These are phyloP conservation scores for Acipenser ruthenus DNA, from an alignment of 2,797 vertebrate species.

Conservation along the genomic window DNA sequence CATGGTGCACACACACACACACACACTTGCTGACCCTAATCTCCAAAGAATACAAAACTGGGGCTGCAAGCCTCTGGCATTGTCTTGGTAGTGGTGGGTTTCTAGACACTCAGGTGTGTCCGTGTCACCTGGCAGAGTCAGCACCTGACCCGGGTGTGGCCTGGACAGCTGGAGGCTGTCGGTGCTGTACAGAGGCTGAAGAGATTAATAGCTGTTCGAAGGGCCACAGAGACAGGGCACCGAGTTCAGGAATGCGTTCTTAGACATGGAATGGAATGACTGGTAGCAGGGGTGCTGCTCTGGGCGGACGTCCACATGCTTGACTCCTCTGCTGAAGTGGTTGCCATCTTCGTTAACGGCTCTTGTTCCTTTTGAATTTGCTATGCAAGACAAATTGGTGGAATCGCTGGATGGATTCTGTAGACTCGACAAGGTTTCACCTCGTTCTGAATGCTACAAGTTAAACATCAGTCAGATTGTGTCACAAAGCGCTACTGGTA, in stretches of 20 bases:
- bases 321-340: conserved; percentile 45
- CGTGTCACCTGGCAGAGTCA: conserved; percentile 40
- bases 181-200: conserved; percentile 64
- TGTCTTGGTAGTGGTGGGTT: conserved; percentile 15
- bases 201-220: conserved; percentile 83
- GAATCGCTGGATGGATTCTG: no score
- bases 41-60: conserved; percentile 40
- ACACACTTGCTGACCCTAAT: conserved; percentile 62
- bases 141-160: conserved; percentile 55
- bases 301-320: conserved; percentile 48
- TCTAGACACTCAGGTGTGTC: conserved; percentile 10
- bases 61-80: conserved; percentile 19
- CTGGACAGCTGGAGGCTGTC: conserved; percentile 73
- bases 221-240: conserved; percentile 69
- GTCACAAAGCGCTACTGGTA: no score
- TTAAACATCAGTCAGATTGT: no score
- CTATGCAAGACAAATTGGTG: no score
- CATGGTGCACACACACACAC: not conserved
- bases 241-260: conserved; percentile 67
- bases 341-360: conserved; percentile 40
- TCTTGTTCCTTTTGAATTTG: conserved; percentile 23
- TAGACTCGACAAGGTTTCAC: no score
- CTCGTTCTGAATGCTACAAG: no score
- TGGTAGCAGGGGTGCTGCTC: conserved; percentile 53
- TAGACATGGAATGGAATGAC: conserved; percentile 70